Evolutionary conservation across 37 sponge, comb jelly and placozoan species (phyloP).

Genomic region (Tethya wilhelma): DNA sequence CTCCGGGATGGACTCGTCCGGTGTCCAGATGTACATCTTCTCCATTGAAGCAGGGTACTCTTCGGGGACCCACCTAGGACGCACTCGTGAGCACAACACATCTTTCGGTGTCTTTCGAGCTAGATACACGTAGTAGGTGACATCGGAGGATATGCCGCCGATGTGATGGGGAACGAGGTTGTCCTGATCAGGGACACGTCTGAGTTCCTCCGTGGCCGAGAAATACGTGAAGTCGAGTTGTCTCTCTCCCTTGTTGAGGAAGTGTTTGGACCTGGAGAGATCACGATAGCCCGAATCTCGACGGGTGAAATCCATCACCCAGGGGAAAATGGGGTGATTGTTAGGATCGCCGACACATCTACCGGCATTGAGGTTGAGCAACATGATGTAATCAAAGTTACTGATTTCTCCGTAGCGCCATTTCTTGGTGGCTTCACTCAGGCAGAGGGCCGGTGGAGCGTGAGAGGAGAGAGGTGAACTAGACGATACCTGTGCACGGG

Average conservation of each 20-base stretch:
- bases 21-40: slow-evolving; percentile 94
- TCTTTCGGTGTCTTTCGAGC: slow-evolving; percentile 87
- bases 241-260: slow-evolving; percentile 93
- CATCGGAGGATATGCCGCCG: slow-evolving; percentile 91
- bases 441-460: slow-evolving; percentile 30
- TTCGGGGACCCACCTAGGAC: slow-evolving; percentile 95
- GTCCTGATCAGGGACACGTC: slow-evolving; percentile 23
- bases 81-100: slow-evolving; percentile 89
- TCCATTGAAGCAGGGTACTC: slow-evolving; percentile 91
- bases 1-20: slow-evolving; percentile 99
- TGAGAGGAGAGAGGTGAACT: background rate
- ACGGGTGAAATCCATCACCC: slow-evolving; percentile 94
- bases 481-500: background rate
- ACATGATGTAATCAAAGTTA: slow-evolving; percentile 97
- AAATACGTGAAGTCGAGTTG: slow-evolving; percentile 95
- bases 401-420: slow-evolving; percentile 73
- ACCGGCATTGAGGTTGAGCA: slow-evolving; percentile 89
- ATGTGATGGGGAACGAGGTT: slow-evolving; percentile 87
- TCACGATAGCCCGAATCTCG: slow-evolving; percentile 80
- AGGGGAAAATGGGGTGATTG: slow-evolving; percentile 98
- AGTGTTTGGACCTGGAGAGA: slow-evolving; percentile 87
- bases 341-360: slow-evolving; percentile 91
- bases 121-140: slow-evolving; percentile 96
- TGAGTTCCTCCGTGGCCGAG: slow-evolving; percentile 53
- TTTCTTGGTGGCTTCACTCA: slow-evolving; percentile 48